Percentiles rank a stretch among this genome's conserved stretches.
Conservation (phyloP, 2,888 invertebrate genomes). For the Plagodis dolabraria region DNA sequence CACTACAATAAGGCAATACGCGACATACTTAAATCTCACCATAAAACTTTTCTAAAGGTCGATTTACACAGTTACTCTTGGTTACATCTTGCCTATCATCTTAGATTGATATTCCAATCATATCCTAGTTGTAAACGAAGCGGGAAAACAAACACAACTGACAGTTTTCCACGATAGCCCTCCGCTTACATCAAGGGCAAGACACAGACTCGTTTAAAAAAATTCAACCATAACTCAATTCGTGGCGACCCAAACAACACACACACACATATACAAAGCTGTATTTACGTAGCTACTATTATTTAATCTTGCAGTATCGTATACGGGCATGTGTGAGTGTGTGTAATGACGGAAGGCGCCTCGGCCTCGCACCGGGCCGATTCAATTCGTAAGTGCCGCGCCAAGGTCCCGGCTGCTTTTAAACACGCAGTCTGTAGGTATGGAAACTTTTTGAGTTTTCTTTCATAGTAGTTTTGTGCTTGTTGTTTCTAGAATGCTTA, state of each 20-base stretch:
- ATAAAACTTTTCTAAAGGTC: no score
- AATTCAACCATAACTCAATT: conserved; percentile 24
- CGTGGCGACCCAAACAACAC: conserved; percentile 31
- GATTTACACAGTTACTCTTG: no score
- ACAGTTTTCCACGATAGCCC: conserved; percentile 21
- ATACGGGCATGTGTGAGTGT: conserved; percentile 37
- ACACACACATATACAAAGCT: conserved; percentile 10
- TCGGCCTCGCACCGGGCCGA: conserved; percentile 63
- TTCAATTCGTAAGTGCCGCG: conserved; percentile 67
- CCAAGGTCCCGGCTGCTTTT: conserved; percentile 59
- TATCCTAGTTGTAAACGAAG: conserved; percentile 9
- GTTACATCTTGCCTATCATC: conserved; percentile 1
- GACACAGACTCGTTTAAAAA: conserved; percentile 19
- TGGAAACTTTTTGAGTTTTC: conserved; percentile 59
- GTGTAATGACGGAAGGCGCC: conserved; percentile 52
- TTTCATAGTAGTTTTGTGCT: conserved; percentile 39
- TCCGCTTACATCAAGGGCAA: conserved; percentile 24
- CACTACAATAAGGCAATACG: no score
- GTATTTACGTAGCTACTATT: no score
- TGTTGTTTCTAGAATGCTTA: conserved; percentile 24
- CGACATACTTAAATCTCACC: no score
- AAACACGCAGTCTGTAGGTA: conserved; percentile 49
- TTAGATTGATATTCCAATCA: conserved; percentile 17
- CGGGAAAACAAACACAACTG: conserved; percentile 26
- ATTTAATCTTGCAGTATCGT: not conserved